Evolutionary conservation across 2,888 invertebrate genomes (phyloP).

Genomic region (Drosophila mulleri): DNA sequence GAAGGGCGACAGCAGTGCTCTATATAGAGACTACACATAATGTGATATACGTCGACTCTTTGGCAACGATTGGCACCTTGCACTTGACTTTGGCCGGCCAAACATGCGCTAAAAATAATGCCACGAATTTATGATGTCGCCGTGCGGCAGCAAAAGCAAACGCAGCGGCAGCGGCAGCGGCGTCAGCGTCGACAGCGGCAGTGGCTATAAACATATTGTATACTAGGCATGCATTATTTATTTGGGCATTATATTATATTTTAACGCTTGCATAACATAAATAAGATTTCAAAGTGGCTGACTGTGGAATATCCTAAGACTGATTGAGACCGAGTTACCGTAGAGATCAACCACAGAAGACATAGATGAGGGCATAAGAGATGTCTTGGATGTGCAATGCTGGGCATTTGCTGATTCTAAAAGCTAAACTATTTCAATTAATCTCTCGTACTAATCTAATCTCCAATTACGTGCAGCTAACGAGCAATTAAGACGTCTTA

Average conservation of each 20-base stretch:
- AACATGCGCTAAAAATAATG: conserved; percentile 65
- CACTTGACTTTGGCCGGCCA: conserved; percentile 63
- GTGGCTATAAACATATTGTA: conserved; percentile 5
- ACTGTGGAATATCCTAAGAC: not conserved
- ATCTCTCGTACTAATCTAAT: too few relatives aligned
- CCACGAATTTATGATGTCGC: conserved; percentile 61
- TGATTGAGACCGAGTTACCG: not conserved
- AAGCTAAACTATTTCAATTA: not conserved
- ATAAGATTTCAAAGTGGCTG: not conserved
- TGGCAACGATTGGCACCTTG: conserved; percentile 71
- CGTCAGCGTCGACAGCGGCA: conserved; percentile 1
- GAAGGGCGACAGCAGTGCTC: conserved; percentile 1
- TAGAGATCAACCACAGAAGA: too few relatives aligned
- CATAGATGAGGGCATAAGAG: not conserved
- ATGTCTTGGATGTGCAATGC: not conserved
- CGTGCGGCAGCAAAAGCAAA: conserved; percentile 9
- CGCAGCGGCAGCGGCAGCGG: not conserved
- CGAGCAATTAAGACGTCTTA: too few relatives aligned
- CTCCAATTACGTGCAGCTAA: too few relatives aligned
- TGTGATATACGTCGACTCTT: conserved; percentile 37
- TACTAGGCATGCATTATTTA: conserved; percentile 5
- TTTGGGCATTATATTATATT: conserved; percentile 1
- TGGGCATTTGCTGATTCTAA: not conserved
- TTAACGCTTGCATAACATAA: conserved; percentile 22
- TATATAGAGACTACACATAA: conserved; percentile 42